Evolutionary conservation across 2,888 invertebrate genomes (phyloP).

Genomic region (Dasypolia templi): DNA sequence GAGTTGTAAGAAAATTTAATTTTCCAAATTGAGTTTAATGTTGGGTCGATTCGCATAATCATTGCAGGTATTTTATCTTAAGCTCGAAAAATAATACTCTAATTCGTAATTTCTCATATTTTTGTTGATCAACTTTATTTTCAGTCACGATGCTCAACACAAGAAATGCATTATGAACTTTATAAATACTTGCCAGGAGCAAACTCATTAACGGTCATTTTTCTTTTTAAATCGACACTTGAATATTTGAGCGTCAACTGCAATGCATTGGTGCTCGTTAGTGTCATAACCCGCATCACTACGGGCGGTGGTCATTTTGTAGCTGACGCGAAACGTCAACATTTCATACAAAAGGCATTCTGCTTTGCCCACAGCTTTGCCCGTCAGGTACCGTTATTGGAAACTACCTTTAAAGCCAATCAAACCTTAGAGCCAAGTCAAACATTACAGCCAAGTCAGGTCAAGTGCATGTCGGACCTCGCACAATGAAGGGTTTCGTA

Average conservation of each 20-base stretch:
- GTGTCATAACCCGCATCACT: not conserved
- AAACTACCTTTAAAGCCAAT: not conserved
- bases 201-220: not conserved
- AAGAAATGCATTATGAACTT: not conserved
- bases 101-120: not conserved
- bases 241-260: constrained; percentile 19
- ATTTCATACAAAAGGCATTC: not conserved
- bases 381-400: not conserved
- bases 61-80: not conserved
- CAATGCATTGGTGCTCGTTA: constrained; percentile 28
- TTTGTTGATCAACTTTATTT: not conserved
- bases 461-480: too few relatives aligned
- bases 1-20: not conserved
- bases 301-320: not conserved
- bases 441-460: too few relatives aligned
- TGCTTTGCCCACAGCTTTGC: not conserved
- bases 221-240: constrained; percentile 16
- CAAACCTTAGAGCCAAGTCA: not conserved
- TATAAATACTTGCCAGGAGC: not conserved
- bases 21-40: constrained; percentile 8
- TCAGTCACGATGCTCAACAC: not conserved
- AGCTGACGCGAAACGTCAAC: not conserved
- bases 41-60: not conserved
- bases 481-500: too few relatives aligned
- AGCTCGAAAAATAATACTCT: not conserved